Percentiles rank a stretch among this genome's conserved stretches.
These are phyloP conservation scores for Chelmon rostratus DNA, from an alignment of 2,797 vertebrate species.

Conservation along the genomic window DNA sequence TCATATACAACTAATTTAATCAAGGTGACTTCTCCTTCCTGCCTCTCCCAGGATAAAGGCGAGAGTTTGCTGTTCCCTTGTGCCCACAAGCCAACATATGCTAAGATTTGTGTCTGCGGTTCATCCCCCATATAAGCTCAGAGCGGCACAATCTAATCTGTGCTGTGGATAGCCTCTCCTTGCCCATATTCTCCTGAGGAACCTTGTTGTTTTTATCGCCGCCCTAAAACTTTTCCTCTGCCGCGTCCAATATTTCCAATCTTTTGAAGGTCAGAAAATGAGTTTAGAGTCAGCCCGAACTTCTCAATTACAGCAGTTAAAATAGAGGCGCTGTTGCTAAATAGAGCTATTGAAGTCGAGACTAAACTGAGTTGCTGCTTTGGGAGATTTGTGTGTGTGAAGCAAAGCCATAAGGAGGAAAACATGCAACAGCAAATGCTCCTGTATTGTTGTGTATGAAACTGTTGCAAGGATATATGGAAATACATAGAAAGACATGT, in stretches of 20 bases:
- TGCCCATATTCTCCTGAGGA: conserved; percentile 48
- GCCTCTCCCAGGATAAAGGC: conserved; percentile 72
- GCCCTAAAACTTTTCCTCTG: conserved; percentile 51
- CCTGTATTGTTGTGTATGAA: too few relatives aligned
- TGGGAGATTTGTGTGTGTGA: neutral
- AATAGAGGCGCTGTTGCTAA: neutral
- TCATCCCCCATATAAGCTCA: conserved; percentile 60
- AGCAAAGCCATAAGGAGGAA: neutral
- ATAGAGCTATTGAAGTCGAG: neutral
- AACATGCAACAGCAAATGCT: too few relatives aligned
- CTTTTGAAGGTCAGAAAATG: conserved; percentile 42
- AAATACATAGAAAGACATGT: neutral
- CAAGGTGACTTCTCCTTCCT: conserved; percentile 84
- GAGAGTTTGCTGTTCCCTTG: conserved; percentile 71
- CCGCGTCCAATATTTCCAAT: conserved; percentile 35
- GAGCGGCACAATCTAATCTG: conserved; percentile 60
- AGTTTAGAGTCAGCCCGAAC: conserved; percentile 18
- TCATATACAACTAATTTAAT: conserved; percentile 85
- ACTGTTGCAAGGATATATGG: neutral
- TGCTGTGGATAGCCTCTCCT: conserved; percentile 56
- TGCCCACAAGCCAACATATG: conserved; percentile 78
- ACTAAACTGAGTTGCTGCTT: neutral
- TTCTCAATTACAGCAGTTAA: conserved; percentile 2
- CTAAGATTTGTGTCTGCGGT: conserved; percentile 76
- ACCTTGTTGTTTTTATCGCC: conserved; percentile 70